Evolutionary conservation across 2,113 vertebrate genomes (phyloP).

Genomic region (Lepus europaeus): DNA sequence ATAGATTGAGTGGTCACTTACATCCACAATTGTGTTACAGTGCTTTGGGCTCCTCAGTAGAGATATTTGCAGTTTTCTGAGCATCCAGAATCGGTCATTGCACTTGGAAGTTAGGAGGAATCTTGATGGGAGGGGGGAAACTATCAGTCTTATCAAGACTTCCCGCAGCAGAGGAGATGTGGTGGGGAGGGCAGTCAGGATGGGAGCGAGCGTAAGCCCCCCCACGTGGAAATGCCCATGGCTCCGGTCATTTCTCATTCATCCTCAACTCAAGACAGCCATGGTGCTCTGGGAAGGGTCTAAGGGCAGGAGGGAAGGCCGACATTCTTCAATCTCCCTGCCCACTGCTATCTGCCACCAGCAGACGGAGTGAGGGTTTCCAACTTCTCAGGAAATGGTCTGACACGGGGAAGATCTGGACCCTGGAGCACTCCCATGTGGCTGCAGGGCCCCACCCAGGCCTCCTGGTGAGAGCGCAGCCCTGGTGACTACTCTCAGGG

Average conservation of each 20-base stretch:
- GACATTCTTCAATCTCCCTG: neutral
- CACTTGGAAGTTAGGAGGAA: neutral
- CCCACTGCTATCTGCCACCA: neutral
- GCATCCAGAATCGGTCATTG: neutral
- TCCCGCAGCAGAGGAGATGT: neutral
- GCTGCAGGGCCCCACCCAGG: neutral
- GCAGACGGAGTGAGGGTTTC: neutral
- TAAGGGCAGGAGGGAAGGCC: neutral
- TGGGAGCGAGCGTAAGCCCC: neutral
- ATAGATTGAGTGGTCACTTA: neutral
- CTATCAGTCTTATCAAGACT: no score
- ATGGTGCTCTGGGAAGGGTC: neutral
- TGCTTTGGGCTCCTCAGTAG: neutral
- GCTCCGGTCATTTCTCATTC: neutral
- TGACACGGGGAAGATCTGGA: neutral
- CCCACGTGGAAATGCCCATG: neutral
- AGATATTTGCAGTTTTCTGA: neutral
- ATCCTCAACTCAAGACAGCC: neutral
- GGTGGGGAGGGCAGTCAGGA: neutral
- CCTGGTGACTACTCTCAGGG: neutral
- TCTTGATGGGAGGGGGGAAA: conserved; percentile 1
- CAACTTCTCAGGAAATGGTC: neutral
- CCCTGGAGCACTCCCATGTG: neutral
- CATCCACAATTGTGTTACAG: neutral
- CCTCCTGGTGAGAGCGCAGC: neutral